A percentile compares a stretch with the other conserved stretches of the same genome.
Conservation (phyloP, 2,797 vertebrate species). For the Parambassis ranga region DNA sequence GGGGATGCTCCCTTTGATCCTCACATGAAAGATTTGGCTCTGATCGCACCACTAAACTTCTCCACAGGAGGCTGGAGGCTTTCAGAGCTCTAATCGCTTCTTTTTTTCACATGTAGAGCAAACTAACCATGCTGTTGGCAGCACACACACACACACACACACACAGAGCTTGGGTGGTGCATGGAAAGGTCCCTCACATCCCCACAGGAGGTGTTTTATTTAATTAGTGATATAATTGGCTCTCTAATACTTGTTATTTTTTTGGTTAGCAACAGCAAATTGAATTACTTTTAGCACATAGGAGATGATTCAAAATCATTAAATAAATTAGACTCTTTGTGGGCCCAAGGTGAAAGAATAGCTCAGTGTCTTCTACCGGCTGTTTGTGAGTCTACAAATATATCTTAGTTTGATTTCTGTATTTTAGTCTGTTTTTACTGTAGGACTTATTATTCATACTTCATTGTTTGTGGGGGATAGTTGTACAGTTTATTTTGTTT, state of each 20-base stretch:
- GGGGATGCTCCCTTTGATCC: constrained; percentile 56
- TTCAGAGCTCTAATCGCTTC: background rate
- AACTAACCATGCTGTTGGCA: constrained; percentile 8
- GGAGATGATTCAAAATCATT: too few species aligned
- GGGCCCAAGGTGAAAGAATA: too few species aligned
- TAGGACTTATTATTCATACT: too few species aligned
- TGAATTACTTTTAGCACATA: too few species aligned
- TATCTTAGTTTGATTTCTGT: too few species aligned
- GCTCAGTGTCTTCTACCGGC: too few species aligned
- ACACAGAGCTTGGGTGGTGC: constrained; percentile 16
- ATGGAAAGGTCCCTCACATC: background rate
- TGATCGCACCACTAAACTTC: constrained; percentile 18
- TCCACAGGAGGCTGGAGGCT: constrained; percentile 34
- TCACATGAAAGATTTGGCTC: constrained; percentile 60
- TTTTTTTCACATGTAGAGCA: background rate
- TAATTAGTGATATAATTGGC: background rate
- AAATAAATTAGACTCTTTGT: too few species aligned
- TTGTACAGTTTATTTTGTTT: too few species aligned
- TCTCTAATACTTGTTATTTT: background rate
- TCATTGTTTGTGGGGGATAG: too few species aligned
- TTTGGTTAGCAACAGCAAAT: too few species aligned
- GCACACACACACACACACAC: background rate
- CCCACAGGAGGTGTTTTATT: background rate
- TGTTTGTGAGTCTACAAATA: too few species aligned
- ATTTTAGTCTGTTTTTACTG: too few species aligned